These are phyloP conservation scores for Sesia apiformis DNA, from an alignment of 2,888 invertebrate species.

Conservation along the genomic window DNA sequence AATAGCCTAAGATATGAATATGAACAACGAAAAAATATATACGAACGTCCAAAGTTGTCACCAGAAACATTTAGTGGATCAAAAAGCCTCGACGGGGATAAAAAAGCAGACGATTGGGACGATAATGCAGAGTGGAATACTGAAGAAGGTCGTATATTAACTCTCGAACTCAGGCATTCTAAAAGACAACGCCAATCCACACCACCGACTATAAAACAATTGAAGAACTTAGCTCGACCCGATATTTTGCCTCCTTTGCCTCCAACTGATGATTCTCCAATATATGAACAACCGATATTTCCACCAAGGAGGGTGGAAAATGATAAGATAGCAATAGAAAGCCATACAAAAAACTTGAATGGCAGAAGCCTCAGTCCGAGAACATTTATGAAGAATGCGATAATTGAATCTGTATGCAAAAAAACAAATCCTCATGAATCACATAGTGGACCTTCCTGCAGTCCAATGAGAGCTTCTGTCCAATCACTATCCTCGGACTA, in stretches of 20 bases:
- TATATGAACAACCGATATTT: slow-evolving; percentile 75
- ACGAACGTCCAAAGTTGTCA: slow-evolving; percentile 50
- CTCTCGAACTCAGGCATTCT: slow-evolving; percentile 82
- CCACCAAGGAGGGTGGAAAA: slow-evolving; percentile 70
- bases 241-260: slow-evolving; percentile 80
- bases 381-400: slow-evolving; percentile 36
- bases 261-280: slow-evolving; percentile 63
- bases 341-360: slow-evolving; percentile 78
- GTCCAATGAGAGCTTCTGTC: slow-evolving; percentile 69
- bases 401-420: slow-evolving; percentile 26
- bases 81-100: slow-evolving; percentile 33
- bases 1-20: slow-evolving; percentile 84
- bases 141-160: slow-evolving; percentile 78
- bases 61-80: slow-evolving; percentile 37
- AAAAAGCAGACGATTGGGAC: slow-evolving; percentile 40
- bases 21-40: slow-evolving; percentile 74
- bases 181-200: slow-evolving; percentile 80
- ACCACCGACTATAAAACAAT: slow-evolving; percentile 60
- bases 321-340: slow-evolving; percentile 38
- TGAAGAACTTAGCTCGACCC: slow-evolving; percentile 73
- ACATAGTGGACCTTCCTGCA: slow-evolving; percentile 38
- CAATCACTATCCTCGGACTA: slow-evolving; percentile 67
- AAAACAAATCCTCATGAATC: slow-evolving; percentile 32
- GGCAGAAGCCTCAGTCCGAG: slow-evolving; percentile 77
- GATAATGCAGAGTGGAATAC: slow-evolving; percentile 49